Evolutionary conservation across 2,113 vertebrate genomes (phyloP), one percentile per base, ranked within the genome.

Genomic region (Scatophagus argus): DNA sequence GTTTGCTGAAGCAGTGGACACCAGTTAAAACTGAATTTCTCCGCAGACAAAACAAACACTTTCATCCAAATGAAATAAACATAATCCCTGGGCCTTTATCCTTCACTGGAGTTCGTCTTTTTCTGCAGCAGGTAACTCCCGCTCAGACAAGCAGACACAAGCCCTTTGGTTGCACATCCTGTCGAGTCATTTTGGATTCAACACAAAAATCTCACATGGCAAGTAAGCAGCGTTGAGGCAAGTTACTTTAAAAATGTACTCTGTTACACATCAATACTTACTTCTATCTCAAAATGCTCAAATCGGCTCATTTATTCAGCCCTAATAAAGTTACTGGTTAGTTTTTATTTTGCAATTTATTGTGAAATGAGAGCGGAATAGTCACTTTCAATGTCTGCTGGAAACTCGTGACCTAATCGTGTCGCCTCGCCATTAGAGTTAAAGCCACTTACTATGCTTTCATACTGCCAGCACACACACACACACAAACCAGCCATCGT

Each of bases 141-240:
- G 23, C 56, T n/a, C 63, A 78, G 69, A 89, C 87, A 86, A 71
- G 84, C 43, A 60, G 19, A 56, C 21, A 81, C 89, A 84, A 49
- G 78, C 51, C 74, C 51, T 0, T 8, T 41, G 44, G 52, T 4
- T 34, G 4, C 46, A n/a, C 31, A 19, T 4, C 1, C 41, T 55
- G 43, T 17, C 17, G 17, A 51, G 10, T 68, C 10, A 4, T 36
- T 41, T 74, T 46, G 29, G 36, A 8, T 47, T 10, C 36, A 34
- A n/a, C n/a, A 5, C 16, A 12, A 72, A 76, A n/a, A n/a, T n/a
- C n/a, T n/a, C n/a, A n/a, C n/a, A n/a, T n/a, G n/a, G n/a, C n/a
- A n/a, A n/a, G n/a, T n/a, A n/a, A n/a, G n/a, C n/a, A n/a, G n/a
- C n/a, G n/a, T n/a, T n/a, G n/a, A n/a, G n/a, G n/a, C n/a, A n/a